Conservation (phyloP, 2,888 invertebrate genomes). For the Tipula vernalis region DNA sequence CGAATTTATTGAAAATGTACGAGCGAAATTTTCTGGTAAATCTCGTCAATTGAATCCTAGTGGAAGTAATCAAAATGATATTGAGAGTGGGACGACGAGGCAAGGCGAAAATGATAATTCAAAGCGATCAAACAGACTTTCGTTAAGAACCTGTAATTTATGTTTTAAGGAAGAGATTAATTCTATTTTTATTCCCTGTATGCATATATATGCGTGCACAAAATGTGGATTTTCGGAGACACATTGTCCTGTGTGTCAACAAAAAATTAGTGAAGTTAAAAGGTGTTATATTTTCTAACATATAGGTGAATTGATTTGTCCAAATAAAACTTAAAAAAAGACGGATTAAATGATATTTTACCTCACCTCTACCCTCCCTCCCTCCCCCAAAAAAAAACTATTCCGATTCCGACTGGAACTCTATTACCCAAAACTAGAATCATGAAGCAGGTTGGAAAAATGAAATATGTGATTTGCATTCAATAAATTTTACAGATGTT, state of each 20-base stretch:
- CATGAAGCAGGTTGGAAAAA: too few species aligned
- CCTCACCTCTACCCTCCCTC: too few species aligned
- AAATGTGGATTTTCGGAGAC: constrained; percentile 79
- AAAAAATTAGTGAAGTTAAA: constrained; percentile 43
- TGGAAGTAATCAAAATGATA: not conserved
- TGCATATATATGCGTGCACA: constrained; percentile 86
- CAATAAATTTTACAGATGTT: too few species aligned
- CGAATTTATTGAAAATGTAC: constrained; percentile 47
- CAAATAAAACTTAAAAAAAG: too few species aligned
- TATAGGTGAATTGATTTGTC: too few species aligned
- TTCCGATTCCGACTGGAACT: too few species aligned
- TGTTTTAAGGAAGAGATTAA: constrained; percentile 81
- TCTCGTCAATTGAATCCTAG: not conserved
- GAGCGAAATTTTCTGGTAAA: not conserved
- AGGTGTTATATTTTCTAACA: not conserved
- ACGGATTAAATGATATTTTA: too few species aligned
- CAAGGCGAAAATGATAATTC: not conserved
- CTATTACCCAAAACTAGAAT: too few species aligned
- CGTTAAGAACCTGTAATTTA: constrained; percentile 58
- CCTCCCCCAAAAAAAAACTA: too few species aligned
- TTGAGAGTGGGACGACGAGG: not conserved
- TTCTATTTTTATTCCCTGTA: constrained; percentile 88
- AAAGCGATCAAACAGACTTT: constrained; percentile 20
- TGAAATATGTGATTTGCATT: too few species aligned
- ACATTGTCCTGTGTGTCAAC: constrained; percentile 79